Conservation (phyloP, 2,797 vertebrate genomes). For the Phrynocephalus vlangalii region DNA sequence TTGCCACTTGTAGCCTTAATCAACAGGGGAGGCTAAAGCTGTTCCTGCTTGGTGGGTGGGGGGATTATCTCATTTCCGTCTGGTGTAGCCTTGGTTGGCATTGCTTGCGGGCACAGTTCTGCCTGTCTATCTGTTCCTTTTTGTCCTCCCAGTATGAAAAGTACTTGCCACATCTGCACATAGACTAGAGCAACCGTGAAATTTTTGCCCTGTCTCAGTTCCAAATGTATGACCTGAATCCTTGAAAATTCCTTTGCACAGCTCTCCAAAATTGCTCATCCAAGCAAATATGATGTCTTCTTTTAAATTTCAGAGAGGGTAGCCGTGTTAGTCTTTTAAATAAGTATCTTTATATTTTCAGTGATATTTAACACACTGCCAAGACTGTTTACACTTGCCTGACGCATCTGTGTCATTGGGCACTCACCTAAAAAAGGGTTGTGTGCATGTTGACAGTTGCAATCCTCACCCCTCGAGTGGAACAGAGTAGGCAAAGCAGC, state of each 20-base stretch:
- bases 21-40: constrained; percentile 14
- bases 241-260: background rate
- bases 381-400: constrained; percentile 1
- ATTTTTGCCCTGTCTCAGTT: background rate
- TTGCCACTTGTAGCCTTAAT: constrained; percentile 32
- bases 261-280: background rate
- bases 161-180: background rate
- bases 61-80: background rate
- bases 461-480: background rate
- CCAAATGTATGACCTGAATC: background rate
- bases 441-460: too few species aligned
- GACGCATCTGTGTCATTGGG: background rate
- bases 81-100: background rate
- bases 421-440: background rate
- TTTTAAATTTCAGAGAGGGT: background rate
- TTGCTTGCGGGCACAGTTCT: background rate
- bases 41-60: background rate
- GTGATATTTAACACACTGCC: background rate
- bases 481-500: background rate
- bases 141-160: background rate
- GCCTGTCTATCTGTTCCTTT: background rate
- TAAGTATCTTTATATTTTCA: constrained; percentile 1
- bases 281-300: background rate
- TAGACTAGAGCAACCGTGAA: background rate
- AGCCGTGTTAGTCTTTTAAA: background rate